These are phyloP conservation scores for Choristoneura fumiferana DNA, from an alignment of 1,140 invertebrate species.

Conservation along the genomic window DNA sequence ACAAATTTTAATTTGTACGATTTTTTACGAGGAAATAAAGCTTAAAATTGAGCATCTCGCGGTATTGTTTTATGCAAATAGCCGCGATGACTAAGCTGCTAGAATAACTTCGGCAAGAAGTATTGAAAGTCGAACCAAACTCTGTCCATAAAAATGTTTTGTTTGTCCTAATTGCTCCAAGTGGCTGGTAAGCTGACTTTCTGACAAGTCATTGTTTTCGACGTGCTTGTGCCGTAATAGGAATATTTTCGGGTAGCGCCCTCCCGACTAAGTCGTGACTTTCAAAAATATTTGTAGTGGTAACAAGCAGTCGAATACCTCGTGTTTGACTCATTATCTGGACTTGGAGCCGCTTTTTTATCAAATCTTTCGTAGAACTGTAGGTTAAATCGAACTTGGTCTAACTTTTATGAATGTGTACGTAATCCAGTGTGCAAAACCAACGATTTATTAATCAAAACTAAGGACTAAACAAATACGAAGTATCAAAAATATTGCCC, in stretches of 20 bases:
- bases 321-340: background rate
- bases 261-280: slow-evolving; percentile 55
- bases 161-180: slow-evolving; percentile 73
- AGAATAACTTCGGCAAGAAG: slow-evolving; percentile 24
- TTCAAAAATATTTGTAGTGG: slow-evolving; percentile 42
- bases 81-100: slow-evolving; percentile 32
- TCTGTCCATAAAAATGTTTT: slow-evolving; percentile 68
- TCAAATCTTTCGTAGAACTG: no score
- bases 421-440: no score
- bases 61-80: slow-evolving; percentile 46
- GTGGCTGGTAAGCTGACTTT: slow-evolving; percentile 68
- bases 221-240: slow-evolving; percentile 53
- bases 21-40: slow-evolving; percentile 11
- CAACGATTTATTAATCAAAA: no score
- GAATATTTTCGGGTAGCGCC: slow-evolving; percentile 61
- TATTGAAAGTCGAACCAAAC: slow-evolving; percentile 30
- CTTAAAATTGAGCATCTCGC: slow-evolving; percentile 20
- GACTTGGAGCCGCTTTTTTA: background rate
- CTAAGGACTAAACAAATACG: no score
- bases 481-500: no score
- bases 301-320: slow-evolving; percentile 20
- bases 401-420: no score
- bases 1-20: background rate
- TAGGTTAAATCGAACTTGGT: no score
- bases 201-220: slow-evolving; percentile 72